Conservation (phyloP, 1,140 invertebrate genomes). For the Diorhabda carinulata region DNA sequence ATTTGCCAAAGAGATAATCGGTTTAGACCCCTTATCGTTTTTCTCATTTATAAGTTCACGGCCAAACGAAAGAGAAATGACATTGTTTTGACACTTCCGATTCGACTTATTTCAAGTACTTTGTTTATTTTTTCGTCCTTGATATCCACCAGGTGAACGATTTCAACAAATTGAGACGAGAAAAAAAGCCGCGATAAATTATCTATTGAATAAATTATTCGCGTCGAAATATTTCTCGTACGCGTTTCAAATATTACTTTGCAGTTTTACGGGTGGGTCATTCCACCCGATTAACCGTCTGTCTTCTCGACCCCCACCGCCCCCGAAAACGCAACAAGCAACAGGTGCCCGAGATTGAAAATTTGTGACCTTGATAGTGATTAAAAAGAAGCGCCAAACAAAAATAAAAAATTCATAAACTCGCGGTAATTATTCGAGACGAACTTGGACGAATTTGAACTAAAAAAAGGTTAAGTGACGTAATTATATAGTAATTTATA, state of each 20-base stretch:
- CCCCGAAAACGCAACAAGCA: neutral
- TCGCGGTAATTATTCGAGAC: too few species aligned
- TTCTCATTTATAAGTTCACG: conserved; percentile 6
- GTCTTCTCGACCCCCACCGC: neutral
- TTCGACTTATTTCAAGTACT: conserved; percentile 1
- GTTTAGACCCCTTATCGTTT: conserved; percentile 8
- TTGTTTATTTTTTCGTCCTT: neutral
- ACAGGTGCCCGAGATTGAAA: neutral
- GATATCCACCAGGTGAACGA: neutral
- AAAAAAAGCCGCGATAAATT: too few species aligned
- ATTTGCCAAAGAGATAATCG: neutral
- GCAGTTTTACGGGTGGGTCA: neutral
- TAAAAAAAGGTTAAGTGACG: too few species aligned
- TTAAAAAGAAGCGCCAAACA: neutral
- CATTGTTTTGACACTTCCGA: conserved; percentile 11
- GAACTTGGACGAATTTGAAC: too few species aligned
- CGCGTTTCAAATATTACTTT: neutral
- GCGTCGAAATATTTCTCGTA: conserved; percentile 2
- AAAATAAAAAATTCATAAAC: neutral
- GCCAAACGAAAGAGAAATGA: conserved; percentile 16
- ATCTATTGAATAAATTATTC: neutral
- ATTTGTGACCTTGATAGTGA: neutral
- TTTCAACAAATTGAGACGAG: too few species aligned
- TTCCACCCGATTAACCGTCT: neutral
- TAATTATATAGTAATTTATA: too few species aligned